Base-by-base conservation (phyloP, 2,113 vertebrate species). In the Platycercus adscitus region DNA sequence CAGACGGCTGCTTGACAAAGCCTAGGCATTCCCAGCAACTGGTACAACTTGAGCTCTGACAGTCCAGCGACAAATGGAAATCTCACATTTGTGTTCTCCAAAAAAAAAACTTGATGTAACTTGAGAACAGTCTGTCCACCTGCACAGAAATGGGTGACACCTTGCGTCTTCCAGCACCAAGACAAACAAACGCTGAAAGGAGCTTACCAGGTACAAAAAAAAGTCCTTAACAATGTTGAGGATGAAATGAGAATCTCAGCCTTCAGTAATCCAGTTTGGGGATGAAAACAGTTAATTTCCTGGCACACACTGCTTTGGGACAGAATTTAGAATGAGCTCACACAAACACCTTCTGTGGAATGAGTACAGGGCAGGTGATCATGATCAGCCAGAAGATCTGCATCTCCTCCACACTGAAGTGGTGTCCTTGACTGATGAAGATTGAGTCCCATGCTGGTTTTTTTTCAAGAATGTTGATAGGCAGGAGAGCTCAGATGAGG, bases 391-490 rank as follows among this genome's bases (percentile, higher is more conserved):
- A 83, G 33, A 84, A 7, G 6, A 72, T 58, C 7, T 52, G 17
- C 14, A 86, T 73, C 44, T 79, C 14, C 52, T 80, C 31, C 71
- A 61, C 10, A 26, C 46, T 29, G 35, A 82, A 70, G 41, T 4
- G 11, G n/a, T 47, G 60, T 53, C 29, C 47, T 77, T 9, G 11
- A 29, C 17, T 63, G 52, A 72, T 13, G 20, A 14, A 68, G 47
- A 75, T 2, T 21, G 29, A 80, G 43, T 39, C 21, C 13, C 21
- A 61, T 1, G 0, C 6, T 1, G 9, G 9, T 4, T 78, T 70
- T 58, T 58, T 58, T 23, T 24, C 56, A 58, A 58, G 56, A 58
- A 58, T 7, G 21, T 35, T 24, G 61, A 19, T 13, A 35, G 5
- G 33, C 55, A 70, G 24, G 3, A 84, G 47, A 82, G 53, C 33